Percentiles rank a stretch among this genome's conserved stretches.
These are phyloP conservation scores for Falcaria lacertinaria DNA, from an alignment of 2,888 invertebrate genomes.

Conservation along the genomic window DNA sequence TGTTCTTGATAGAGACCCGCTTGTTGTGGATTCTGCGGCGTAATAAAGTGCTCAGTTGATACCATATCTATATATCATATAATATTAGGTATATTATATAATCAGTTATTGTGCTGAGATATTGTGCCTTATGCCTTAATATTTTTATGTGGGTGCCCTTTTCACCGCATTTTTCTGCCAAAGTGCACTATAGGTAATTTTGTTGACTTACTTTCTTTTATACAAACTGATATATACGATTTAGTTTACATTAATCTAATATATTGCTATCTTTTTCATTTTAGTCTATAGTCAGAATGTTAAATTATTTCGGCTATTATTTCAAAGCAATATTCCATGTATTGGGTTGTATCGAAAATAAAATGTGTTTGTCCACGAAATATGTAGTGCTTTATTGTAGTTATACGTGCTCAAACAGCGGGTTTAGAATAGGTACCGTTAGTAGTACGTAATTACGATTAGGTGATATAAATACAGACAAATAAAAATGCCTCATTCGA, in stretches of 20 bases:
- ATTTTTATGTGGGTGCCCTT: slow-evolving; percentile 62
- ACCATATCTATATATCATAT: no score
- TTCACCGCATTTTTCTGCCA: slow-evolving; percentile 56
- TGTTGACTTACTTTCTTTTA: slow-evolving; percentile 66
- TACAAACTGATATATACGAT: slow-evolving; percentile 76
- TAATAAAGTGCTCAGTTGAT: slow-evolving; percentile 61
- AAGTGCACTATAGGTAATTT: slow-evolving; percentile 67
- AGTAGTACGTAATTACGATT: slow-evolving; percentile 6
- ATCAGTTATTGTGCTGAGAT: slow-evolving; percentile 71
- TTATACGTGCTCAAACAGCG: slow-evolving; percentile 19
- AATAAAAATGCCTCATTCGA: slow-evolving; percentile 4
- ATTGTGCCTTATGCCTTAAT: slow-evolving; percentile 68
- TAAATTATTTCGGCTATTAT: slow-evolving; percentile 58
- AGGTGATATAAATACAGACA: slow-evolving; percentile 8
- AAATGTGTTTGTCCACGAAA: slow-evolving; percentile 9
- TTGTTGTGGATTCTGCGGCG: slow-evolving; percentile 59
- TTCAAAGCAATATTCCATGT: slow-evolving; percentile 37
- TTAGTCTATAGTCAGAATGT: slow-evolving; percentile 77
- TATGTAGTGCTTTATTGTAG: slow-evolving; percentile 1
- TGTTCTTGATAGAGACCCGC: slow-evolving; percentile 59
- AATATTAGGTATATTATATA: slow-evolving; percentile 42
- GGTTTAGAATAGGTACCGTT: slow-evolving; percentile 8
- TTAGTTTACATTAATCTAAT: slow-evolving; percentile 75
- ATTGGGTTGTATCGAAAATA: slow-evolving; percentile 26
- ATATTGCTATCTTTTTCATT: slow-evolving; percentile 79